Conservation (phyloP, 2,113 vertebrate genomes). For the Eupsittula cactorum region DNA sequence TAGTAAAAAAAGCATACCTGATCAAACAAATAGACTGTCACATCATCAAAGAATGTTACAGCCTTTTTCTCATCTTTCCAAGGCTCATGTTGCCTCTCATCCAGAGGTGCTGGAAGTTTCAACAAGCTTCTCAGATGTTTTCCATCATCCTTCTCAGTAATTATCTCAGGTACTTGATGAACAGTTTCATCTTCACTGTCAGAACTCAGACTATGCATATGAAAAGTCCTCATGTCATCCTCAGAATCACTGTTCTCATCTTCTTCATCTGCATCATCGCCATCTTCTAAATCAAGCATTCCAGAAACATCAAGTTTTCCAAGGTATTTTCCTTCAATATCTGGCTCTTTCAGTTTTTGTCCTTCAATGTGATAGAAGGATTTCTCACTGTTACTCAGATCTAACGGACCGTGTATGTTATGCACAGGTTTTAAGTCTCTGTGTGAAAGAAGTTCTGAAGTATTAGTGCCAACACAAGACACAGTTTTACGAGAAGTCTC, state of each 20-base stretch:
- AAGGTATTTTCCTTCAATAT: slow-evolving; percentile 91
- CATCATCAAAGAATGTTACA: slow-evolving; percentile 94
- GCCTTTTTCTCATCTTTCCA: slow-evolving; percentile 80
- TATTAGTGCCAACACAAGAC: slow-evolving; percentile 77
- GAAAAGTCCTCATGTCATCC: slow-evolving; percentile 88
- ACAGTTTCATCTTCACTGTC: slow-evolving; percentile 91
- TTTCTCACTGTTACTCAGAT: slow-evolving; percentile 67
- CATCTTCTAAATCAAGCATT: slow-evolving; percentile 83
- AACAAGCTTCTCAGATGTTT: slow-evolving; percentile 88
- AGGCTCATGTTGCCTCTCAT: not conserved
- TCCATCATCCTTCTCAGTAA: slow-evolving; percentile 81
- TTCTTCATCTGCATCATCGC: slow-evolving; percentile 86
- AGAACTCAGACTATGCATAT: slow-evolving; percentile 87
- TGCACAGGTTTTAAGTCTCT: slow-evolving; percentile 31
- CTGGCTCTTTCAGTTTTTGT: slow-evolving; percentile 89
- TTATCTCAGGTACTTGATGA: slow-evolving; percentile 84
- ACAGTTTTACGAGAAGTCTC: slow-evolving; percentile 57
- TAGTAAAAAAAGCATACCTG: slow-evolving; percentile 79
- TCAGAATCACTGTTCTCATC: slow-evolving; percentile 98
- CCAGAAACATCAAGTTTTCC: slow-evolving; percentile 76
- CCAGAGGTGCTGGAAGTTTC: slow-evolving; percentile 70
- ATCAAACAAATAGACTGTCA: slow-evolving; percentile 96
- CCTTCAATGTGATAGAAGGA: slow-evolving; percentile 74
- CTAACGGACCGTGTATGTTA: not conserved
- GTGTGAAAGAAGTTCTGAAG: slow-evolving; percentile 69